These are phyloP conservation scores for Poecilus cupreus DNA, from an alignment of 2,888 invertebrate species.

Conservation along the genomic window DNA sequence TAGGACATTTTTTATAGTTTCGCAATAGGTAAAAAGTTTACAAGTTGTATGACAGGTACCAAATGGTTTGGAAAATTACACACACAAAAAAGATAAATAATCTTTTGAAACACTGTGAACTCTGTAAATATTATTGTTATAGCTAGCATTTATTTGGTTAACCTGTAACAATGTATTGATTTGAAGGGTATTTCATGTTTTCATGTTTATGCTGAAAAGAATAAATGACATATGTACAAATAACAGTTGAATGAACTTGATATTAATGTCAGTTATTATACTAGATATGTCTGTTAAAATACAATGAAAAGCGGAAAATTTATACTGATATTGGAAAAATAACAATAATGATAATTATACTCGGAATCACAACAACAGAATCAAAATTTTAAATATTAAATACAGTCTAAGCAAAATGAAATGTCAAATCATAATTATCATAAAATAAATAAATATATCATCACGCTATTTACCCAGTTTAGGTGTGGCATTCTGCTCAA, in stretches of 20 bases:
- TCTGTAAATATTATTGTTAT: background rate
- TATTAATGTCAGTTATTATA: background rate
- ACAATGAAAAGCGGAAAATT: conserved; percentile 7
- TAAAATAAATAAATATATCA: too few relatives aligned
- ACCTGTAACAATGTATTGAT: conserved; percentile 12
- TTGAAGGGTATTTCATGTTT: background rate
- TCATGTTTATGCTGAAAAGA: background rate
- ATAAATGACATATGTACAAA: background rate
- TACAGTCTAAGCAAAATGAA: too few relatives aligned
- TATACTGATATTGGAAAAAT: background rate
- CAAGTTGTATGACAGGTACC: background rate
- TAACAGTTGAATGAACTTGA: conserved; percentile 36
- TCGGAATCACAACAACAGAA: background rate
- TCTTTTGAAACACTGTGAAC: background rate
- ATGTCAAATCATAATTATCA: too few relatives aligned
- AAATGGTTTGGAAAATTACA: conserved; percentile 4
- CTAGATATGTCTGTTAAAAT: conserved; percentile 1
- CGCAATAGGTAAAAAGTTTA: conserved; percentile 5
- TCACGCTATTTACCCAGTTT: too few relatives aligned
- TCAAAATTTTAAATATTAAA: too few relatives aligned
- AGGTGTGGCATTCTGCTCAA: too few relatives aligned
- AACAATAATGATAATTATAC: background rate
- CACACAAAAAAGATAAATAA: background rate
- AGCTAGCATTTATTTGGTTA: background rate
- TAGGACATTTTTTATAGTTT: conserved; percentile 41